These are phyloP conservation scores for Eurois occulta DNA, from an alignment of 2,888 invertebrate species.

Conservation along the genomic window DNA sequence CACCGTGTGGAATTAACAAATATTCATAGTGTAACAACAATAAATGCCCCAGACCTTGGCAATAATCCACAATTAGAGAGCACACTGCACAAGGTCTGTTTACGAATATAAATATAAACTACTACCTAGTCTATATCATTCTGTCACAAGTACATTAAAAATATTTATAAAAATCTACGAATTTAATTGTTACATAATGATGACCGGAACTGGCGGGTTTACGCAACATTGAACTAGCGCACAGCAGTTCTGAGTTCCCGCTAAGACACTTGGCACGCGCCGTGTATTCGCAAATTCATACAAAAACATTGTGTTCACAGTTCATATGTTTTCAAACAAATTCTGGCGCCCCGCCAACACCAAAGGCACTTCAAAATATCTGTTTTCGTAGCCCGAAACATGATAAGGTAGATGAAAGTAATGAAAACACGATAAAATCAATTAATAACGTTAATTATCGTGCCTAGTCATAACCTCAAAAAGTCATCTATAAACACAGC, in stretches of 20 bases:
- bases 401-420: constrained; percentile 58
- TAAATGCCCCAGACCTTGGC: constrained; percentile 87
- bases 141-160: constrained; percentile 58
- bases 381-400: constrained; percentile 68
- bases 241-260: constrained; percentile 66
- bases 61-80: constrained; percentile 85
- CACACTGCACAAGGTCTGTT: constrained; percentile 75
- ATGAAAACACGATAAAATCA: constrained; percentile 57
- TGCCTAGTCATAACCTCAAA: constrained; percentile 71
- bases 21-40: constrained; percentile 76
- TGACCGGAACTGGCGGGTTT: constrained; percentile 71
- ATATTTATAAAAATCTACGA: constrained; percentile 23
- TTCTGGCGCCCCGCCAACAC: constrained; percentile 81
- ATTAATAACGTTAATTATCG: constrained; percentile 46
- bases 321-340: constrained; percentile 86
- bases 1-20: constrained; percentile 45
- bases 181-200: constrained; percentile 77
- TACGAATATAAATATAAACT: constrained; percentile 63
- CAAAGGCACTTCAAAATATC: constrained; percentile 71
- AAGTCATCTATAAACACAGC: constrained; percentile 53
- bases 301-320: constrained; percentile 82
- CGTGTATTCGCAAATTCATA: constrained; percentile 71
- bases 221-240: constrained; percentile 73
- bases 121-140: constrained; percentile 23
- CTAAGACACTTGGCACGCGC: constrained; percentile 77